A percentile compares a stretch with the other conserved stretches of the same genome.
Conservation (phyloP, 1,140 invertebrate species). For the Uloborus diversus region DNA sequence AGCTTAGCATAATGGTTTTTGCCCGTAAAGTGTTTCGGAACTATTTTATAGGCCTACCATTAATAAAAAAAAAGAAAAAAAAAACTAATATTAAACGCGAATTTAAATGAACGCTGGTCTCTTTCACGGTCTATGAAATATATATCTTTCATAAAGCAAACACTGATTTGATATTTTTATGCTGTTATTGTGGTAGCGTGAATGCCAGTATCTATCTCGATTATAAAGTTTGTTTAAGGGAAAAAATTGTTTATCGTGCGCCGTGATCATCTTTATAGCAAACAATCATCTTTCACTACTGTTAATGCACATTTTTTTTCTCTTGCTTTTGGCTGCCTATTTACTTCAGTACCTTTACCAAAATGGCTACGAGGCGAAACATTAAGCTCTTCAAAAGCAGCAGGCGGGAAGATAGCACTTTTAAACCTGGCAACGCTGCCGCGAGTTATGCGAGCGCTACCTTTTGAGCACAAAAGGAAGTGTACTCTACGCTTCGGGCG, state of each 20-base stretch:
- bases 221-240: slow-evolving; percentile 52
- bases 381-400: slow-evolving; percentile 51
- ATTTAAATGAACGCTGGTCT: slow-evolving; percentile 29
- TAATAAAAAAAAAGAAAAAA: slow-evolving; percentile 14
- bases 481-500: slow-evolving; percentile 12
- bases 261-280: slow-evolving; percentile 43
- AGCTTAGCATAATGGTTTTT: background rate
- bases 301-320: slow-evolving; percentile 40
- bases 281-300: slow-evolving; percentile 53
- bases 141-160: slow-evolving; percentile 33
- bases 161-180: slow-evolving; percentile 46
- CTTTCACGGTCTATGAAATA: slow-evolving; percentile 27
- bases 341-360: background rate
- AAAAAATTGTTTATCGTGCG: slow-evolving; percentile 49
- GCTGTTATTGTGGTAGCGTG: slow-evolving; percentile 42
- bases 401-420: slow-evolving; percentile 38
- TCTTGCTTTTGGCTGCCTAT: background rate
- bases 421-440: slow-evolving; percentile 35
- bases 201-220: slow-evolving; percentile 50
- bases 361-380: slow-evolving; percentile 41
- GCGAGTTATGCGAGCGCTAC: slow-evolving; percentile 31
- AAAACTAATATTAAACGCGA: slow-evolving; percentile 23
- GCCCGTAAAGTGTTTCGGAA: slow-evolving; percentile 7
- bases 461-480: slow-evolving; percentile 32
- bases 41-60: slow-evolving; percentile 38